phyloP scores from a whole-genome alignment of 2,797 vertebrate genomes.

The Carapus acus region DNA sequence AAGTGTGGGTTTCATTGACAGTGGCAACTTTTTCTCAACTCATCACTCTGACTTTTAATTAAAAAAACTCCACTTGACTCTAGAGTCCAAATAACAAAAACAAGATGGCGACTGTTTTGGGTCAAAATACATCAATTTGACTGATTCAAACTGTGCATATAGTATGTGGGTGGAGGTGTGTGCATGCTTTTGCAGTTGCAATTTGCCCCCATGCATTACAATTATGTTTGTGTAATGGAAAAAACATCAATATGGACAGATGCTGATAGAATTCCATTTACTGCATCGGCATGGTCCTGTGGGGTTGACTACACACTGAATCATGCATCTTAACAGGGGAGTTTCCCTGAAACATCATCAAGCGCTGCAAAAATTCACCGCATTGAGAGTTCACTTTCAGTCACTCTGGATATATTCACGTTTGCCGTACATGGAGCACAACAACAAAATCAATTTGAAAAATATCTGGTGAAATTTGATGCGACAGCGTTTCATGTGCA shows the following conservation, averaged over 20 bases:
- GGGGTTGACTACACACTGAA: too few relatives aligned
- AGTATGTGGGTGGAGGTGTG: slow-evolving; percentile 15
- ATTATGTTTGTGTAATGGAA: slow-evolving; percentile 46
- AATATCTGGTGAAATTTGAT: too few relatives aligned
- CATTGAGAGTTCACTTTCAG: too few relatives aligned
- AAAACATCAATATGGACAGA: slow-evolving; percentile 43
- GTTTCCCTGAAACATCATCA: too few relatives aligned
- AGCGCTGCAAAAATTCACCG: too few relatives aligned
- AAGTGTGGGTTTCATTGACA: slow-evolving; percentile 35
- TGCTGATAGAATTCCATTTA: slow-evolving; percentile 1
- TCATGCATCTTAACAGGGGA: too few relatives aligned
- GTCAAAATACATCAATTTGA: not conserved
- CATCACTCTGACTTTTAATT: slow-evolving; percentile 53
- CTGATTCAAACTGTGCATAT: not conserved
- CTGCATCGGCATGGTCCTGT: too few relatives aligned
- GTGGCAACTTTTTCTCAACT: slow-evolving; percentile 32
- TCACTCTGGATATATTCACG: too few relatives aligned
- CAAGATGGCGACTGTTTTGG: slow-evolving; percentile 7
- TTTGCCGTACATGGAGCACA: too few relatives aligned
- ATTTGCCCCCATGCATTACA: slow-evolving; percentile 30
- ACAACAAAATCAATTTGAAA: too few relatives aligned
- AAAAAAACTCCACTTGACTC: slow-evolving; percentile 33
- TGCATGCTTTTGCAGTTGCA: slow-evolving; percentile 3
- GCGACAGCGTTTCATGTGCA: too few relatives aligned
- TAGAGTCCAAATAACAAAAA: slow-evolving; percentile 8